phyloP scores from a whole-genome alignment of 2,888 invertebrate species.

The Nesidiocoris tenuis region DNA sequence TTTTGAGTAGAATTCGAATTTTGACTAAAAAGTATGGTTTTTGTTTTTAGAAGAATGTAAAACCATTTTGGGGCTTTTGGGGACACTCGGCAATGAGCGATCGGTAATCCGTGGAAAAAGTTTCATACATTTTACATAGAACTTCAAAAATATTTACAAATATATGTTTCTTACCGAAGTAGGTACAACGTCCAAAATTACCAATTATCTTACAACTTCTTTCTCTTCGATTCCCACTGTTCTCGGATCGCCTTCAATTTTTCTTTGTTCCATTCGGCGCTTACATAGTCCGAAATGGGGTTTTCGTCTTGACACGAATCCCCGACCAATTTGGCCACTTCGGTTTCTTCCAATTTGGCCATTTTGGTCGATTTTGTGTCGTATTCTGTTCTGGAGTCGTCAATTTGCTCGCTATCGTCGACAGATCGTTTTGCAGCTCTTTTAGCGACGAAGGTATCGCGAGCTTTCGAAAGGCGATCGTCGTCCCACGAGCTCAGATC shows the following conservation, averaged over 20 bases:
- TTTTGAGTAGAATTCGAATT: too few relatives aligned
- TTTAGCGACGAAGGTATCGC: background rate
- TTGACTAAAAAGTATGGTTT: too few relatives aligned
- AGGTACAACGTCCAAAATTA: too few relatives aligned
- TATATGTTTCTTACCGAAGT: too few relatives aligned
- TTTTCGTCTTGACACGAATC: slow-evolving; percentile 21
- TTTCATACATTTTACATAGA: too few relatives aligned
- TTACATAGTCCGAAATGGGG: background rate
- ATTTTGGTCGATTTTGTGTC: background rate
- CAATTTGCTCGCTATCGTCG: slow-evolving; percentile 3
- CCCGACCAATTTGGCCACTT: background rate
- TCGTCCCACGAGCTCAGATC: slow-evolving; percentile 2
- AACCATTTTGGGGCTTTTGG: too few relatives aligned
- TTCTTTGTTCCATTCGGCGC: slow-evolving; percentile 16
- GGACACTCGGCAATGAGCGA: too few relatives aligned
- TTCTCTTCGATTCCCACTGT: slow-evolving; percentile 19
- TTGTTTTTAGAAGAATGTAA: too few relatives aligned
- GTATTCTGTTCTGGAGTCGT: background rate
- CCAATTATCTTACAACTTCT: slow-evolving; percentile 11
- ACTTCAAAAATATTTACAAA: too few relatives aligned
- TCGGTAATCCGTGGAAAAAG: too few relatives aligned
- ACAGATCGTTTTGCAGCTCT: slow-evolving; percentile 8
- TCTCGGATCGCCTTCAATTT: slow-evolving; percentile 12
- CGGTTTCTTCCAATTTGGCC: slow-evolving; percentile 14
- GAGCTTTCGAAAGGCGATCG: background rate